A percentile compares a stretch with the other conserved stretches of the same genome.
Evolutionary conservation across 2,888 invertebrate species (phyloP).

Genomic region (Ectobius pallidus): DNA sequence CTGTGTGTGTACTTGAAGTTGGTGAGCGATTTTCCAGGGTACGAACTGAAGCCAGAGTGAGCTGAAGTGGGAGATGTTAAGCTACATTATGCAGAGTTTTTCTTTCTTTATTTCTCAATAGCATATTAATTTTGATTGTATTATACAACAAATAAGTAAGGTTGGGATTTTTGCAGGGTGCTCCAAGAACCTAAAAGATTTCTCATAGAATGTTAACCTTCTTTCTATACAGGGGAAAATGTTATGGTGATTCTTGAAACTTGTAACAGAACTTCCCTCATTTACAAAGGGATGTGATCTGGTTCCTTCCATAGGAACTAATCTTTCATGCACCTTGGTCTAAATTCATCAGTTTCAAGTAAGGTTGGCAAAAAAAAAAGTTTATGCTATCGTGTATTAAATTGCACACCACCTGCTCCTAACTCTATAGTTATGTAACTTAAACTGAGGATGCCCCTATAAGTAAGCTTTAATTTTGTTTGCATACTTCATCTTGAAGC

Average conservation of each 20-base stretch:
- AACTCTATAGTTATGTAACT: constrained; percentile 34
- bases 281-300: constrained; percentile 10
- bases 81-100: constrained; percentile 16
- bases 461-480: constrained; percentile 40
- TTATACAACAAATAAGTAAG: constrained; percentile 35
- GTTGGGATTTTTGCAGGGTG: constrained; percentile 40
- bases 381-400: constrained; percentile 33
- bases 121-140: constrained; percentile 27
- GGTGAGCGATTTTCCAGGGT: constrained; percentile 39
- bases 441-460: constrained; percentile 39
- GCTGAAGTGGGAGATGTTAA: constrained; percentile 22
- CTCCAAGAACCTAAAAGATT: constrained; percentile 37
- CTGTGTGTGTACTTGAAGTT: constrained; percentile 41
- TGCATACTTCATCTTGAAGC: constrained; percentile 36
- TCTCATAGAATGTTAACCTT: constrained; percentile 36
- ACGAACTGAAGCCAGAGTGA: constrained; percentile 33
- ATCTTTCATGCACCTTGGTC: constrained; percentile 38
- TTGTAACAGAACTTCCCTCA: constrained; percentile 10
- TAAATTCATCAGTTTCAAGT: constrained; percentile 31
- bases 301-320: neutral
- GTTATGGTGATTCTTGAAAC: constrained; percentile 19
- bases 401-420: constrained; percentile 30
- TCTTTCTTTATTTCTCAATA: constrained; percentile 33
- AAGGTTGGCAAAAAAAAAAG: constrained; percentile 30
- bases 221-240: constrained; percentile 35